A percentile compares a stretch with the other conserved stretches of the same genome.
Evolutionary conservation across 2,888 invertebrate genomes (phyloP).

Genomic region (Parapristionchus giblindavisi): DNA sequence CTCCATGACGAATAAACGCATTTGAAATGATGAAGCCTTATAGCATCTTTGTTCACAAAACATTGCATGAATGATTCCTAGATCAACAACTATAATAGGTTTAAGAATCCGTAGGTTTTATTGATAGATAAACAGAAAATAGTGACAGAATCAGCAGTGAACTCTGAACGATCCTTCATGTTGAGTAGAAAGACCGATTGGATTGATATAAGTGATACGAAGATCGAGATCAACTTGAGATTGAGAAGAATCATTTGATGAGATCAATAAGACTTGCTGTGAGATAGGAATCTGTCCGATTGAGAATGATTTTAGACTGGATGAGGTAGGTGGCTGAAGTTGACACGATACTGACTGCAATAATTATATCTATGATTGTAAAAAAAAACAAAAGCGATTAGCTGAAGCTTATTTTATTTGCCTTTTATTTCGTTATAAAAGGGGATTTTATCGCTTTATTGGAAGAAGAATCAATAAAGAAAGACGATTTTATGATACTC

Average conservation of each 20-base stretch:
- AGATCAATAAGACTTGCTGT: constrained; percentile 16
- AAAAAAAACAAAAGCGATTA: not conserved
- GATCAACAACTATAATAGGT: no score
- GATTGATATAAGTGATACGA: constrained; percentile 9
- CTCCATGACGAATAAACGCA: no score
- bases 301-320: not conserved
- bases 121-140: no score
- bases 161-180: constrained; percentile 23
- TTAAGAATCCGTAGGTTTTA: no score
- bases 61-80: no score
- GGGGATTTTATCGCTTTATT: no score
- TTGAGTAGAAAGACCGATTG: constrained; percentile 7
- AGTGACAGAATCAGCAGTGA: constrained; percentile 2
- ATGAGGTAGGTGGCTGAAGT: not conserved
- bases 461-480: no score
- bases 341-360: not conserved
- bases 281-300: constrained; percentile 16
- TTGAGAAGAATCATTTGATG: not conserved
- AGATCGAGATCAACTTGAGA: not conserved
- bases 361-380: not conserved
- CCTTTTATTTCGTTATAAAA: constrained; percentile 5
- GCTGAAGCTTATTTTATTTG: not conserved
- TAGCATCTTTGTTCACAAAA: no score
- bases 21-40: no score
- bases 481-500: no score